Conservation (phyloP, 2,797 vertebrate species). For the Oreortyx pictus region DNA sequence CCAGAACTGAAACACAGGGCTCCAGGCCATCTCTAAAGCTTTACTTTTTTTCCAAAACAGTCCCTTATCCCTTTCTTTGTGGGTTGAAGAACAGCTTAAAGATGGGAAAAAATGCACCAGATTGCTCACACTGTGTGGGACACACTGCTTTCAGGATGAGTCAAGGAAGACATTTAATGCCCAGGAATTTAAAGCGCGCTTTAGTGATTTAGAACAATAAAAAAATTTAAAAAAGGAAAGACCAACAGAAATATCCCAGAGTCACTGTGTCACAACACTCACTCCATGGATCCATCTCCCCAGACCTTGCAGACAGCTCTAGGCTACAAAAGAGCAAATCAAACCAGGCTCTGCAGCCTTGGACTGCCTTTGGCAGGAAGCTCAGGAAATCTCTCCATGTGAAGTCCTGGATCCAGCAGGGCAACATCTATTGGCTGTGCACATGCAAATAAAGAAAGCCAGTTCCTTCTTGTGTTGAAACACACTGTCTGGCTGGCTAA, state of each 20-base stretch:
- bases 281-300: conserved; percentile 23
- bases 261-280: not conserved
- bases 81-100: not conserved
- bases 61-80: conserved; percentile 19
- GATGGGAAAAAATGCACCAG: not conserved
- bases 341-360: conserved; percentile 38
- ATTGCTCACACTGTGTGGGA: not conserved
- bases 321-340: conserved; percentile 9
- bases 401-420: not conserved
- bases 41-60: conserved; percentile 2
- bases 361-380: conserved; percentile 52
- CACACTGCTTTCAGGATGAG: not conserved
- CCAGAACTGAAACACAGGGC: not conserved
- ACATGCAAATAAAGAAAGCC: not conserved
- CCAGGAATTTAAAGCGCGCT: not conserved
- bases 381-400: conserved; percentile 33
- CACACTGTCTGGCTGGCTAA: not conserved
- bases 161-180: not conserved
- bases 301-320: conserved; percentile 12
- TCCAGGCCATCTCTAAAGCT: not conserved
- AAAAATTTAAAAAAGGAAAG: not conserved
- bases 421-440: conserved; percentile 16
- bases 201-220: not conserved
- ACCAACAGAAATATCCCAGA: not conserved
- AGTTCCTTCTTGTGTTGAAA: conserved; percentile 2